These are phyloP conservation scores for Zosterops japonicus DNA, from an alignment of 2,113 vertebrate genomes.

Conservation along the genomic window DNA sequence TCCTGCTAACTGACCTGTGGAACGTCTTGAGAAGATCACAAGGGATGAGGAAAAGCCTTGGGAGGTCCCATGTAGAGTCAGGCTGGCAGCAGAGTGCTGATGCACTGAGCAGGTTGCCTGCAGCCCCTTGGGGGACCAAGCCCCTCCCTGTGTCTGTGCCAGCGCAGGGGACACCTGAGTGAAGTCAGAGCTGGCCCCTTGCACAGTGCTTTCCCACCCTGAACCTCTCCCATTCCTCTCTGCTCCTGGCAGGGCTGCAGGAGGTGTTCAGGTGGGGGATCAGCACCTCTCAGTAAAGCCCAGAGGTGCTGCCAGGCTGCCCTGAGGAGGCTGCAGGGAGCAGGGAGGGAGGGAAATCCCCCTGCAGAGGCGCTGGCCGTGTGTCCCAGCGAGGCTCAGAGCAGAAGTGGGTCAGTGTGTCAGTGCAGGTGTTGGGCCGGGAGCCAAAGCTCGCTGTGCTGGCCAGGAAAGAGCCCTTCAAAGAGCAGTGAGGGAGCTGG, in stretches of 20 bases:
- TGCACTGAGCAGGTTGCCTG: not conserved
- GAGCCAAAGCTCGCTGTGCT: constrained; percentile 11
- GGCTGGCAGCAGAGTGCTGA: not conserved
- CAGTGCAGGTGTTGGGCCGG: constrained; percentile 56
- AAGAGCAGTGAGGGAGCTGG: not conserved
- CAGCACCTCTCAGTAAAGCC: not conserved
- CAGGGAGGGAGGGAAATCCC: not conserved
- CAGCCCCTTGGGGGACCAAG: not conserved
- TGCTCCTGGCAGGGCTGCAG: not conserved
- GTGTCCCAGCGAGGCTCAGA: not conserved
- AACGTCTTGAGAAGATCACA: not conserved
- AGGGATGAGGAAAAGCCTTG: not conserved
- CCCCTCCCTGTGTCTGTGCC: accelerated
- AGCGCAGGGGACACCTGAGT: accelerated
- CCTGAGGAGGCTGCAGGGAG: not conserved
- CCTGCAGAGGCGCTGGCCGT: not conserved
- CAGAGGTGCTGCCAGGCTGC: not conserved
- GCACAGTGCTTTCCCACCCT: not conserved
- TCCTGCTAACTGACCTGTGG: not conserved
- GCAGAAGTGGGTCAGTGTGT: constrained; percentile 60
- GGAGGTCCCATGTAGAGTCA: not conserved
- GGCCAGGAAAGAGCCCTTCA: not conserved
- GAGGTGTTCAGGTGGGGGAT: not conserved
- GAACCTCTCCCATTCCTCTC: not conserved
- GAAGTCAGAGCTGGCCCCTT: not conserved